Conservation (phyloP, 64 coral and sea anemone species). For the Montipora sp. region DNA sequence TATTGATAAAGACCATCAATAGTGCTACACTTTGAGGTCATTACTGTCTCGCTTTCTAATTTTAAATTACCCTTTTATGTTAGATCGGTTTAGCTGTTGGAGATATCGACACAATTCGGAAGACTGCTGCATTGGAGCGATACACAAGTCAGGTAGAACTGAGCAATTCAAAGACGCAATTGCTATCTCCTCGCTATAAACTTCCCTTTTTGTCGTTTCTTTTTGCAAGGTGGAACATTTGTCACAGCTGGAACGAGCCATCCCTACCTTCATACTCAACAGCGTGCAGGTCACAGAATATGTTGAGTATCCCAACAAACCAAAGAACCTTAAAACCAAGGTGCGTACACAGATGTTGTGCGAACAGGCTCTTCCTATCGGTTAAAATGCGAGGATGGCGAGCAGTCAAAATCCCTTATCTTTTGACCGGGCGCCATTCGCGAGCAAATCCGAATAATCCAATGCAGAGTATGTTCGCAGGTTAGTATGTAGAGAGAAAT, state of each 20-base stretch:
- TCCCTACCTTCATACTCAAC: slow-evolving; percentile 89
- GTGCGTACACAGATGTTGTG: neutral
- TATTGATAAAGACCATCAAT: too few species aligned
- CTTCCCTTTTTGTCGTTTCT: neutral
- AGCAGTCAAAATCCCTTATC: too few species aligned
- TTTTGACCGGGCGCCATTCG: too few species aligned
- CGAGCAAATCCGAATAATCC: too few species aligned
- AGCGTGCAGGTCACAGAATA: slow-evolving; percentile 76
- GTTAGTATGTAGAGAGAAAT: too few species aligned
- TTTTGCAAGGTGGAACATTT: slow-evolving; percentile 82
- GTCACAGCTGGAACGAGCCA: slow-evolving; percentile 85
- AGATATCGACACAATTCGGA: slow-evolving; percentile 90
- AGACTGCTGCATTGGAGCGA: slow-evolving; percentile 90
- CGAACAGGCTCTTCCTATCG: too few species aligned
- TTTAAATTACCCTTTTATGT: neutral
- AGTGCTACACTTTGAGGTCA: too few species aligned
- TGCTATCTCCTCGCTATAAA: too few species aligned
- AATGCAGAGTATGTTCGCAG: too few species aligned
- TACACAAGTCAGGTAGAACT: slow-evolving; percentile 87
- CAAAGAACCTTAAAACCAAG: slow-evolving; percentile 67
- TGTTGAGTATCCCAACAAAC: slow-evolving; percentile 85
- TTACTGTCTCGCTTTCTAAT: neutral
- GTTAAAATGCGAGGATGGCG: too few species aligned
- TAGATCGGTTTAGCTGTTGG: slow-evolving; percentile 97
- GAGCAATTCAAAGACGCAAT: too few species aligned